Evolutionary conservation across 2,113 vertebrate genomes (phyloP).

Genomic region (Antigone vipio): DNA sequence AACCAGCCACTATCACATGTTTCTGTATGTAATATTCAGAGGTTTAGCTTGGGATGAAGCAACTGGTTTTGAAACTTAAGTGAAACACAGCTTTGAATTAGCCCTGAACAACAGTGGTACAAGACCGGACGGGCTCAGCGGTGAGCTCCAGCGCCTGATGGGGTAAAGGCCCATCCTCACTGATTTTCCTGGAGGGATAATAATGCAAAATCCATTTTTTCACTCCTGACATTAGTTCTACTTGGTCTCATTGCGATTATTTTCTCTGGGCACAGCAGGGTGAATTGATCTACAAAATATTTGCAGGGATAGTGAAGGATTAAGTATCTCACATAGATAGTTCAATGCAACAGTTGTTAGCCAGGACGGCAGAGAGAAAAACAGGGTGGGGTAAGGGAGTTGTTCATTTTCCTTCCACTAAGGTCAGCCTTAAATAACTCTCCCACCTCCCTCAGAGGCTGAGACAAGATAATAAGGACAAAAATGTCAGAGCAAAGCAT

Average conservation of each 20-base stretch:
- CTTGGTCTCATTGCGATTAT: background rate
- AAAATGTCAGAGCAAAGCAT: constrained; percentile 51
- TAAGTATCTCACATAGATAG: background rate
- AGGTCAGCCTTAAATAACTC: constrained; percentile 64
- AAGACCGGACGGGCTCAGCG: background rate
- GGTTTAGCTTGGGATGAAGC: background rate
- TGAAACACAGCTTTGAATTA: background rate
- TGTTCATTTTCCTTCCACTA: constrained; percentile 51
- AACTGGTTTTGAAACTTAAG: background rate
- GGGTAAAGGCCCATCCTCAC: background rate
- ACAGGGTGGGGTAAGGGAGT: constrained; percentile 54
- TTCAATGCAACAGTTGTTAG: constrained; percentile 28
- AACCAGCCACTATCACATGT: accelerated
- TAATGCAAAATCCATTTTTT: background rate
- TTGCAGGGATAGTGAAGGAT: background rate
- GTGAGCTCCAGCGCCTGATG: background rate
- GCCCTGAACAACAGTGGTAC: background rate
- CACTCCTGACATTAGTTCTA: background rate
- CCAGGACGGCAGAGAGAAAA: background rate
- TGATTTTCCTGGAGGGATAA: background rate
- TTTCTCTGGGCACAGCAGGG: constrained; percentile 32
- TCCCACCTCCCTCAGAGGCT: constrained; percentile 29
- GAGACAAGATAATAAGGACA: constrained; percentile 64
- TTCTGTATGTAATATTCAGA: background rate
- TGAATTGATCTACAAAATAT: constrained; percentile 58